Evolutionary conservation across 2,113 vertebrate genomes (phyloP).

Genomic region (Pollachius pollachius): DNA sequence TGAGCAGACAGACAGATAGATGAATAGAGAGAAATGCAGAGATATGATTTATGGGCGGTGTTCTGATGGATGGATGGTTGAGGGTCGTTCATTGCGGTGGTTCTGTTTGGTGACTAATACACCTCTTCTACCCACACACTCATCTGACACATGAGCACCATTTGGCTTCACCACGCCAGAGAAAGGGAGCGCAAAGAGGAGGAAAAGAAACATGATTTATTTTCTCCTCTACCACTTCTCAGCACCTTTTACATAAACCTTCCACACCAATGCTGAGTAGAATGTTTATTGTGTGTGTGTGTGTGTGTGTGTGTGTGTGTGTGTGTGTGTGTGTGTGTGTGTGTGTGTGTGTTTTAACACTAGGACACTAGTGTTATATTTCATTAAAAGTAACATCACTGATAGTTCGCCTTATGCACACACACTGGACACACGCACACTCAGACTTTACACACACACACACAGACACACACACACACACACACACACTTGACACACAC

Average conservation of each 20-base stretch:
- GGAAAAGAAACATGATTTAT: slow-evolving; percentile 51
- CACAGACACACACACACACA: neutral
- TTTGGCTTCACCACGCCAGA: slow-evolving; percentile 58
- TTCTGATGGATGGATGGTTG: slow-evolving; percentile 24
- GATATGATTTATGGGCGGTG: slow-evolving; percentile 26
- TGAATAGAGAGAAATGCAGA: neutral
- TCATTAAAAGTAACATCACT: slow-evolving; percentile 25
- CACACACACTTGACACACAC: neutral
- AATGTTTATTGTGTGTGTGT: too few species aligned
- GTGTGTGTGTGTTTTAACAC: neutral
- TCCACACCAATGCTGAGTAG: slow-evolving; percentile 24
- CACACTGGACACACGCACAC: neutral
- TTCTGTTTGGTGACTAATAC: slow-evolving; percentile 67
- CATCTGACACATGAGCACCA: slow-evolving; percentile 56
- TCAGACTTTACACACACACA: slow-evolving; percentile 2
- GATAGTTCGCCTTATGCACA: slow-evolving; percentile 4
- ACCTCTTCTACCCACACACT: slow-evolving; percentile 57
- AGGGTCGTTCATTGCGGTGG: slow-evolving; percentile 60
- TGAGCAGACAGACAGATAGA: too few species aligned
- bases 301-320: slow-evolving; percentile 14
- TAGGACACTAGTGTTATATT: slow-evolving; percentile 34
- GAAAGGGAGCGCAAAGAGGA: slow-evolving; percentile 50
- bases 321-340: neutral
- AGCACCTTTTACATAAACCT: too few species aligned
- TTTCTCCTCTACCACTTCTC: slow-evolving; percentile 51